Evolutionary conservation across 2,797 vertebrate species (phyloP).

Genomic region (Acomys russatus): DNA sequence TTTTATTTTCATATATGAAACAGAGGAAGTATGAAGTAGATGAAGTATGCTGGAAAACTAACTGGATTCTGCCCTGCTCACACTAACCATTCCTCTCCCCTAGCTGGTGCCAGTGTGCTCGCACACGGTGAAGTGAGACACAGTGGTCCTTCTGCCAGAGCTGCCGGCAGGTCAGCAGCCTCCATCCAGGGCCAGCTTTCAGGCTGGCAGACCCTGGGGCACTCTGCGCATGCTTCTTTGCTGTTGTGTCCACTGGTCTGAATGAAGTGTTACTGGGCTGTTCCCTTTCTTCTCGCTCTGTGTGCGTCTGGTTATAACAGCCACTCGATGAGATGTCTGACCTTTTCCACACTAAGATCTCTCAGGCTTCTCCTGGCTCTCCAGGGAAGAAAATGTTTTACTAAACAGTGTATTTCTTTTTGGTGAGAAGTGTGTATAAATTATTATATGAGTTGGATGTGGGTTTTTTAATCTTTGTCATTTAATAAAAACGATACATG

Average conservation of each 20-base stretch:
- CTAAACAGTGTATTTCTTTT: not conserved
- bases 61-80: not conserved
- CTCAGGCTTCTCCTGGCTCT: not conserved
- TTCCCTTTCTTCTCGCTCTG: not conserved
- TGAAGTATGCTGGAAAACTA: not conserved
- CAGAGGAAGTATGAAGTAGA: not conserved
- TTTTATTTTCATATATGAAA: conserved; percentile 11
- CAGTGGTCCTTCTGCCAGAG: rapidly evolving
- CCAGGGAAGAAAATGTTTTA: not conserved
- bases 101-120: not conserved
- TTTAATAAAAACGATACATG: not conserved
- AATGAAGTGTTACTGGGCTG: rapidly evolving
- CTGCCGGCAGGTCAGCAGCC: not conserved
- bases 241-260: not conserved
- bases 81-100: rapidly evolving
- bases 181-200: rapidly evolving
- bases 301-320: not conserved
- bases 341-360: not conserved
- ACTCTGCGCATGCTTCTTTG: not conserved
- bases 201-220: not conserved
- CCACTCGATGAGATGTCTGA: not conserved
- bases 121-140: rapidly evolving
- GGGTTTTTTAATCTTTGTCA: not conserved
- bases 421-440: not conserved
- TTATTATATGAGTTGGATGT: not conserved